Percentiles rank a stretch among this genome's conserved stretches.
Conservation (phyloP, 2,888 invertebrate genomes). For the Caenorhabditis drosophilae region DNA sequence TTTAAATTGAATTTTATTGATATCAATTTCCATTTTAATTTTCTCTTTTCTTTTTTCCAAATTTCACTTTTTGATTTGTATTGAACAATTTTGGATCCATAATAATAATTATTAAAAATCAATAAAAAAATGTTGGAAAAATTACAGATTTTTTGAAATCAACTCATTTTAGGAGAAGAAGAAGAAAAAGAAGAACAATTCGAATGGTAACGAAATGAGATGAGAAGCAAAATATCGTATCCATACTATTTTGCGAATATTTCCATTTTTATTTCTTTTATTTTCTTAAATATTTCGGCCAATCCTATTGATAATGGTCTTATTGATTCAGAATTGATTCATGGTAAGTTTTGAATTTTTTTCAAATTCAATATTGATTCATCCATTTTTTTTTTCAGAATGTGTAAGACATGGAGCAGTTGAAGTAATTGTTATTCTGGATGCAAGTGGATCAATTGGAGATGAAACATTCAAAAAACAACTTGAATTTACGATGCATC, state of each 20-base stretch:
- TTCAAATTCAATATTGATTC: background rate
- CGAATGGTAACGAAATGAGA: conserved; percentile 2
- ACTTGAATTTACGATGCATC: conserved; percentile 66
- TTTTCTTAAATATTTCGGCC: background rate
- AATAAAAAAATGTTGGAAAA: no score
- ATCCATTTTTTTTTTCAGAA: conserved; percentile 55
- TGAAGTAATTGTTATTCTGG: conserved; percentile 70
- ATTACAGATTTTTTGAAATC: no score
- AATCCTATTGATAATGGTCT: conserved; percentile 66
- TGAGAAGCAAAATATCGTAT: background rate
- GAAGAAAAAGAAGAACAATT: no score
- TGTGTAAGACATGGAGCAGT: conserved; percentile 66
- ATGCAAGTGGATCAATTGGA: conserved; percentile 70
- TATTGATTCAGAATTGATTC: conserved; percentile 64
- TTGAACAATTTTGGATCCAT: no score
- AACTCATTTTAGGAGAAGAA: no score
- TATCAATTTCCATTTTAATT: no score
- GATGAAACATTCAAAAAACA: conserved; percentile 64
- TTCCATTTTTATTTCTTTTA: background rate
- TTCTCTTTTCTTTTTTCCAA: no score
- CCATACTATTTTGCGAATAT: no score
- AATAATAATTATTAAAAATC: no score
- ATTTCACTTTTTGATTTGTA: no score
- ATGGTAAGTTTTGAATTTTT: conserved; percentile 45
- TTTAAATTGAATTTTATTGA: no score